Base-by-base conservation (phyloP, 2,797 vertebrate species). In the Oophaga sylvatica region DNA sequence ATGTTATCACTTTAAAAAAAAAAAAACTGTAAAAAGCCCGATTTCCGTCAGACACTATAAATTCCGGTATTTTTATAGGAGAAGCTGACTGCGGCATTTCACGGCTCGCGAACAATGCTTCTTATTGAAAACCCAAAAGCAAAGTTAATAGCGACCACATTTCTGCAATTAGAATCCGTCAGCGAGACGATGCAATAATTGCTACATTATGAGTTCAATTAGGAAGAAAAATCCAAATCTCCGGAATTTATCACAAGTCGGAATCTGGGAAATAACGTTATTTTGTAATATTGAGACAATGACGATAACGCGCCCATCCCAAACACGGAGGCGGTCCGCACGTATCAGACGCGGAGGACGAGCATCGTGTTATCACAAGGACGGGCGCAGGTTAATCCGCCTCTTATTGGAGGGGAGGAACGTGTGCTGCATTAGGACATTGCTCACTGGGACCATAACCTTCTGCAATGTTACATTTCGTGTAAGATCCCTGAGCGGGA, bases 391-490 rank as follows among this genome's bases (percentile, higher is more conserved):
- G 31, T 62, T 84, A 76, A 73, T 63, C 59, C 20, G 35, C 11
- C 59, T 29, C 31, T 16, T 45, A 75, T 16, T 3, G 41, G 3
- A 9, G 10, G 70, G 19, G 9, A 17, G 31, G 15, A 80, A 81
- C 84, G 65, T 57, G n/a, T 81, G 35, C 60, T 17, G 35, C 56
- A 48, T 81, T 81, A 63, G 76, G 19, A 57, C 17, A 10, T 70
- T 16, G 12, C 84, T 59, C 85, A 35, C 13, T 63, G 67, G 20
- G 85, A 53, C 5, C 63, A 87, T 81, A 62, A 76, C 29, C 1
- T 26, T 63, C 70, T 53, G 13, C 13, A 65, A 62, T 17, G 19
- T 11, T 65, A 77, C 63, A 63, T 22, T 22, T 77, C 1, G 11
- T 8, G 45, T 26, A n/a, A 26, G 6, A n/a, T 57, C 53, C 41